phyloP scores from a whole-genome alignment of 1,140 invertebrate species.

The Aphelenchoides avenae region DNA sequence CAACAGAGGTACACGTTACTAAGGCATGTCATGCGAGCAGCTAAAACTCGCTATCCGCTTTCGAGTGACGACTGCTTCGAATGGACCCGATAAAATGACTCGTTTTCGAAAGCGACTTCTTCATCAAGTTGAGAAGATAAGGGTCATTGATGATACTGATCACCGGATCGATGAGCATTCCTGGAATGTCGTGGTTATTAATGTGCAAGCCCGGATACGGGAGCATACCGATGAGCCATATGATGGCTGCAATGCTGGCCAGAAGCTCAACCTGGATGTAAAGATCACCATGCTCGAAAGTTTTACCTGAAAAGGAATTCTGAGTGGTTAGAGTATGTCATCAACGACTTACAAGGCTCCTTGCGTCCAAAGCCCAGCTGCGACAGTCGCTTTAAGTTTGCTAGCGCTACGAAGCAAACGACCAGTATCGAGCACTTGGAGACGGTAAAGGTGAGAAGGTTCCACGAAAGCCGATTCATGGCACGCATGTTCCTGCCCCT shows the following conservation, averaged over 20 bases:
- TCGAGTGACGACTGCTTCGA: too few relatives aligned
- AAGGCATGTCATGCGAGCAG: too few relatives aligned
- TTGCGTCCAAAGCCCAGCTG: conserved; percentile 28
- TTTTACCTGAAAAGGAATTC: conserved; percentile 24
- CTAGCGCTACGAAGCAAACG: too few relatives aligned
- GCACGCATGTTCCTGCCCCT: conserved; percentile 23
- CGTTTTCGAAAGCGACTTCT: too few relatives aligned
- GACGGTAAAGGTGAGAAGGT: conserved; percentile 37
- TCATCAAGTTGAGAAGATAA: not conserved
- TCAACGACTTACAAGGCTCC: too few relatives aligned
- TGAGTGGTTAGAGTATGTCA: too few relatives aligned
- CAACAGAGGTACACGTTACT: too few relatives aligned
- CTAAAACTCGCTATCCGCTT: too few relatives aligned
- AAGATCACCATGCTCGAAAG: conserved; percentile 29
- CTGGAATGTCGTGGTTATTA: conserved; percentile 10
- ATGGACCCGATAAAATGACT: too few relatives aligned
- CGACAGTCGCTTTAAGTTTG: too few relatives aligned
- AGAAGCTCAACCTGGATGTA: conserved; percentile 39
- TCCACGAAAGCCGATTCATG: conserved; percentile 36
- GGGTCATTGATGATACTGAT: conserved; percentile 20
- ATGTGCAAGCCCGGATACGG: not conserved
- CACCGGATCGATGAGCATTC: conserved; percentile 20
- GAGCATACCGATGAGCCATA: conserved; percentile 34
- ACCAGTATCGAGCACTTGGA: conserved; percentile 36
- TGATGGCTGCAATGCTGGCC: conserved; percentile 34